Evolutionary conservation across 2,888 invertebrate genomes (phyloP).

Genomic region (Stomorhina lunata): DNA sequence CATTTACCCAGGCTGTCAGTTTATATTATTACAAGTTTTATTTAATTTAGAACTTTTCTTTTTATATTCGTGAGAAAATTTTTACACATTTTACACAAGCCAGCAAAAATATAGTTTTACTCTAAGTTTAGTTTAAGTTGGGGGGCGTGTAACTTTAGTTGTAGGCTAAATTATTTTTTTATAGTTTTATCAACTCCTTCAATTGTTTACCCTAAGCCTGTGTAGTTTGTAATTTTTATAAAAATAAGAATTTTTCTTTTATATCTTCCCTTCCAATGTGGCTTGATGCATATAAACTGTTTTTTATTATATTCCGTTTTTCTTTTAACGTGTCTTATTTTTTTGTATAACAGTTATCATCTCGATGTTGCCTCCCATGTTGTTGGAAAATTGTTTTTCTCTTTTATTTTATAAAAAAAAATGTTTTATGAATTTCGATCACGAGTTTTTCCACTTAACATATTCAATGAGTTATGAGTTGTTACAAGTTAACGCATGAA

Average conservation of each 20-base stretch:
- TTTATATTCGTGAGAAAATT: not conserved
- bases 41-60: conserved; percentile 49
- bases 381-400: conserved; percentile 29
- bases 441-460: conserved; percentile 67
- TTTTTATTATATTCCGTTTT: not conserved
- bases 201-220: conserved; percentile 50
- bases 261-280: not conserved
- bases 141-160: conserved; percentile 16
- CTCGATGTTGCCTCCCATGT: conserved; percentile 27
- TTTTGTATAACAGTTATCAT: no score
- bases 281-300: conserved; percentile 7
- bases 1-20: conserved; percentile 47
- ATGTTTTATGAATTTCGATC: conserved; percentile 65
- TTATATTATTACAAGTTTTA: conserved; percentile 49
- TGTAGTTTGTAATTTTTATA: conserved; percentile 18
- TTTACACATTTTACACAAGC: not conserved
- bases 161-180: not conserved
- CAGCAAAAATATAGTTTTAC: conserved; percentile 5
- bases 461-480: conserved; percentile 65
- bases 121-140: conserved; percentile 15
- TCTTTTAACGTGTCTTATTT: not conserved
- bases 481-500: conserved; percentile 63
- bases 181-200: conserved; percentile 37
- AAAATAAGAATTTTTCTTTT: conserved; percentile 33
- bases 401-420: conserved; percentile 17